These are phyloP conservation scores for Andrena cerasifolii DNA, from an alignment of 1,140 invertebrate species.

Conservation along the genomic window DNA sequence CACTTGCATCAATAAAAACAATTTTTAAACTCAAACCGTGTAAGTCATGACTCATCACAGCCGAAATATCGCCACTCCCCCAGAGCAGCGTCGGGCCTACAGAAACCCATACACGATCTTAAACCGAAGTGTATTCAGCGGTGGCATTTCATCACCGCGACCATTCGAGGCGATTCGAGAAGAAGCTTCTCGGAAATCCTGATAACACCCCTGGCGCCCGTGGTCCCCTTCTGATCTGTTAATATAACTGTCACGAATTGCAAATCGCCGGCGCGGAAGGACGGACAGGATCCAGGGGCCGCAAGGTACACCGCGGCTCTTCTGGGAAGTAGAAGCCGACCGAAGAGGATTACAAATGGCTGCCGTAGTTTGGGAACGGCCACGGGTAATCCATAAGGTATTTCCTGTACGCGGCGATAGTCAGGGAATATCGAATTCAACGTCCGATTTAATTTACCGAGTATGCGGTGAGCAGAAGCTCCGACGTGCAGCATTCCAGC, in stretches of 20 bases:
- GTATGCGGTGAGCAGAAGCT: conserved; percentile 2
- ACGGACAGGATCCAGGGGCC: conserved; percentile 61
- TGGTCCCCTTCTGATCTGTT: conserved; percentile 50
- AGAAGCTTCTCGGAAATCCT: conserved; percentile 6
- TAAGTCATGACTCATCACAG: too few species aligned
- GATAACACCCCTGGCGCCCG: conserved; percentile 28
- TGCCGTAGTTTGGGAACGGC: conserved; percentile 42
- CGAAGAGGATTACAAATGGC: conserved; percentile 56
- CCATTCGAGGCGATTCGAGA: background rate
- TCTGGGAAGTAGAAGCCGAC: conserved; percentile 53
- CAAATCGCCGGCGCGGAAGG: conserved; percentile 61
- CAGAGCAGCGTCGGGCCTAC: too few species aligned
- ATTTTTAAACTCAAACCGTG: too few species aligned
- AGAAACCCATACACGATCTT: too few species aligned
- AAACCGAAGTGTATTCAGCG: background rate
- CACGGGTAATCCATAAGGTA: conserved; percentile 56
- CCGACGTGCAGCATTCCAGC: background rate
- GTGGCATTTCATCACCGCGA: background rate
- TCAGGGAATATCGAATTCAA: conserved; percentile 45
- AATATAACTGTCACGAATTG: conserved; percentile 64
- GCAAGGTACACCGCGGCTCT: conserved; percentile 51
- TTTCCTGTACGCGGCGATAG: conserved; percentile 29
- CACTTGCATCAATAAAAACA: too few species aligned
- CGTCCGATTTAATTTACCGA: conserved; percentile 49
- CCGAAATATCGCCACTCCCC: too few species aligned